Conservation (phyloP, 2,797 vertebrate genomes). For the Rhinella marina region DNA sequence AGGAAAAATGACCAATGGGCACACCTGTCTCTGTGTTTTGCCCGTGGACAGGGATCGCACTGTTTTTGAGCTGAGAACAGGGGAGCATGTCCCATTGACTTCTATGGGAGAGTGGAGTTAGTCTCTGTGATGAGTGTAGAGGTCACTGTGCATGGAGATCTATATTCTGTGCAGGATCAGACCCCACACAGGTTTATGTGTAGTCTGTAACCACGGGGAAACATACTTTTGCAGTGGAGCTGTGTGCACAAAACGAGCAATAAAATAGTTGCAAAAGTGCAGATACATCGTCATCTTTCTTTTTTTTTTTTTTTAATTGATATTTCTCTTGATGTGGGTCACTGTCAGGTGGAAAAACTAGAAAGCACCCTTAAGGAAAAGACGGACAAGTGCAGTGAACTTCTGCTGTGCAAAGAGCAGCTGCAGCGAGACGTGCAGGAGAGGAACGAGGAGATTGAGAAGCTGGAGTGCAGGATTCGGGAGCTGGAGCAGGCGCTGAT, state of each 20-base stretch:
- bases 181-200: not conserved
- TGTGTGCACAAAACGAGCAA: not conserved
- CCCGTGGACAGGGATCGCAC: too few relatives aligned
- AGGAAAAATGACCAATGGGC: too few relatives aligned
- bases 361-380: constrained; percentile 92
- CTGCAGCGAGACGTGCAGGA: constrained; percentile 90
- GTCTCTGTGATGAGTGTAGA: not conserved
- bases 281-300: not conserved
- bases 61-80: too few relatives aligned
- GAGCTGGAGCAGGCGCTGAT: constrained; percentile 93
- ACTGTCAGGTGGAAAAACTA: constrained; percentile 88
- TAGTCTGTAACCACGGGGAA: not conserved
- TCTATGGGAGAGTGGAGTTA: not conserved
- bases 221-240: not conserved
- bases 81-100: not conserved
- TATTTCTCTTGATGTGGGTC: not conserved
- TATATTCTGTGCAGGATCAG: not conserved
- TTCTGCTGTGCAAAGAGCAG: constrained; percentile 89
- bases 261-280: not conserved
- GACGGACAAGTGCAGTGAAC: constrained; percentile 95
- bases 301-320: not conserved
- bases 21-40: too few relatives aligned
- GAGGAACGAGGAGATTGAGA: constrained; percentile 92
- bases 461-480: constrained; percentile 86
- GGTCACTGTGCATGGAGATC: not conserved